Base-by-base conservation (phyloP, 2,888 invertebrate species). In the Hyposoter didymator region DNA sequence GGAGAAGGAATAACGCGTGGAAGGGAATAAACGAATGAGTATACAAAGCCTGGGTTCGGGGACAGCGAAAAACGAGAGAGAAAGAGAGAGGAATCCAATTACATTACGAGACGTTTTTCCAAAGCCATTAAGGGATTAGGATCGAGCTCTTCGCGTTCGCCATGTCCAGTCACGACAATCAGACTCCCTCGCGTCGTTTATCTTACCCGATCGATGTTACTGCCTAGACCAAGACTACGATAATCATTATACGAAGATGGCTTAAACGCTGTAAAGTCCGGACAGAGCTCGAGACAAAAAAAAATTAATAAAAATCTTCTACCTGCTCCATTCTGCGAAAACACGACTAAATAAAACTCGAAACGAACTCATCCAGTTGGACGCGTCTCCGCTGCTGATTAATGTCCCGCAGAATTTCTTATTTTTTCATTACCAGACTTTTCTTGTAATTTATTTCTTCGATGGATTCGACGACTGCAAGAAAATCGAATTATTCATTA, bases 111-210 rank as follows among this genome's bases (percentile, higher is more conserved):
- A 88, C 87, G 84, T 84, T 88, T 88, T 87, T 87, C 84, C 76
- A 78, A 84, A 84, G 83, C 88, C 87, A 88, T 88, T 88, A 88
- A 86, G 87, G 87, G 88, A 88, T 88, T 88, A 87, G 84, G 87
- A 86, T 87, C 87, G 84, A 85, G 84, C 83, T 83, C 78, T 78
- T 80, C 83, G 70, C 75, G 83, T 75, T 86, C 82, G 72, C 73
- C 66, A 80, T 87, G 86, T 86, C 85, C 87, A 86, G 87, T 86
- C 87, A 87, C 87, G 88, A 87, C 87, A 87, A 84, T 84, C 85
- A 85, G 87, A 87, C 85, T 84, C 84, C 85, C 81, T 72, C 84
- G 69, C 82, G 84, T 85, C 82, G 84, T 87, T 84, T 84, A 84
- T 80, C 80, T 83, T 83, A 49, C 78, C 66, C 78, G 78, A 83